Evolutionary conservation across 2,797 vertebrate genomes (phyloP), one percentile per base, ranked within the genome.

Genomic region (Pipistrellus nathusii): DNA sequence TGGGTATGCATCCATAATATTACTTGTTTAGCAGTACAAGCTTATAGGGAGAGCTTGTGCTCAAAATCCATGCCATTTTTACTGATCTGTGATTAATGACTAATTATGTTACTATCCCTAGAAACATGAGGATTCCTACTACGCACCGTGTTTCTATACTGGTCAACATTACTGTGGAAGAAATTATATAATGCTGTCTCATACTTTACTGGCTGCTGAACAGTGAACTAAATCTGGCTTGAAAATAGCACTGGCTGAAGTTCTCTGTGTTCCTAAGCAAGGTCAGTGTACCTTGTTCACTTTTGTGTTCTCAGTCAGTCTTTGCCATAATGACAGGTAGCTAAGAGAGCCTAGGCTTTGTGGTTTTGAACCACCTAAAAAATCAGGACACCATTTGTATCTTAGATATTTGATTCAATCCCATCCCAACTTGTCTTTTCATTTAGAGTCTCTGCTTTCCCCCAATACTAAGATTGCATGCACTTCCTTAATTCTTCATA

Each of bases 401-500:
- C 94, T 89, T 53, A 38, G 66, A 93, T 27, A 71, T 14, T 6
- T 21, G 6, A 72, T 25, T 93, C 8, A 21, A 1, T 84, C 38
- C 5, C 20, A 27, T 86, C 44, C 21, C 46, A 75, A 17, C 3
- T 35, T 41, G 25, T 9, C 3, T 77, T 15, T 66, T 5, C 9
- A 38, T 64, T 30, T 68, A 51, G 2, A 73, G 1, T 53, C 14
- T 41, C 21, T 85, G 21, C 25, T 88, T 12, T 86, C 80, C 25
- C 18, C 72, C n/a, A 89, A 11, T 62, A 46, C 20, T 53, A 2
- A 82, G 35, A 93, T 32, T 68, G 12, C 10, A 27, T 6, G 8
- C 35, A 77, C 71, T 35, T n/a, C 46, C 21, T 68, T 53, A 62
- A 83, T 64, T 91, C 11, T 68, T 90, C n/a, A 86, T 48, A 44